Percentiles rank a stretch among this genome's conserved stretches.
Evolutionary conservation across 2,797 vertebrate species (phyloP).

Genomic region (Stomatorhinus walkeri): DNA sequence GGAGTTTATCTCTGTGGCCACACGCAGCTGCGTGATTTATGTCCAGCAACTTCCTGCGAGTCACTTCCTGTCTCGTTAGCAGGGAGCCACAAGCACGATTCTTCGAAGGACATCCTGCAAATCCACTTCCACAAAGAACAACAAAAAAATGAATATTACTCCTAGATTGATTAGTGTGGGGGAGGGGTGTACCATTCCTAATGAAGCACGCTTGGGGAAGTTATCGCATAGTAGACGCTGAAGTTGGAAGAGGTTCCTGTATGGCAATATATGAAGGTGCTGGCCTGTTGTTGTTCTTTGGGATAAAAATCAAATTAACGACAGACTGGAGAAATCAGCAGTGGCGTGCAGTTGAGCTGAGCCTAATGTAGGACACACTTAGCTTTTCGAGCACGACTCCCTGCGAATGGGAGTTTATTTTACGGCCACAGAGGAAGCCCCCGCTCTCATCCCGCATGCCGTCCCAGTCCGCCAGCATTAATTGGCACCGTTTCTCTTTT

Average conservation of each 20-base stretch:
- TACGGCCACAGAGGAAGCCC: background rate
- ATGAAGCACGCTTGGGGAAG: background rate
- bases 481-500: constrained; percentile 38
- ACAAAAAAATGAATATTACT: background rate
- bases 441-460: constrained; percentile 23
- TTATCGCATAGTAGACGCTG: background rate
- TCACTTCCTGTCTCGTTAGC: background rate
- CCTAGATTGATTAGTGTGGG: background rate
- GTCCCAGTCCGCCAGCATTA: constrained; percentile 27
- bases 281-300: background rate
- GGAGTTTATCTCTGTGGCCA: background rate
- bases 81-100: background rate
- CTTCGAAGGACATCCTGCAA: background rate
- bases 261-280: background rate
- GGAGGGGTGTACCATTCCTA: background rate
- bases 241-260: background rate
- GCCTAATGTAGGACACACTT: constrained; percentile 4
- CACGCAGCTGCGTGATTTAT: background rate
- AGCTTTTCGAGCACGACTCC: constrained; percentile 7
- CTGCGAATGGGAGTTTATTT: background rate
- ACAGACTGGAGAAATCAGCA: constrained; percentile 2
- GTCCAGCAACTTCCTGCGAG: background rate
- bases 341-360: background rate
- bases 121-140: background rate
- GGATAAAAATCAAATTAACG: background rate